Conservation (phyloP, 1,140 invertebrate species). For the Drosophila ogumai region DNA sequence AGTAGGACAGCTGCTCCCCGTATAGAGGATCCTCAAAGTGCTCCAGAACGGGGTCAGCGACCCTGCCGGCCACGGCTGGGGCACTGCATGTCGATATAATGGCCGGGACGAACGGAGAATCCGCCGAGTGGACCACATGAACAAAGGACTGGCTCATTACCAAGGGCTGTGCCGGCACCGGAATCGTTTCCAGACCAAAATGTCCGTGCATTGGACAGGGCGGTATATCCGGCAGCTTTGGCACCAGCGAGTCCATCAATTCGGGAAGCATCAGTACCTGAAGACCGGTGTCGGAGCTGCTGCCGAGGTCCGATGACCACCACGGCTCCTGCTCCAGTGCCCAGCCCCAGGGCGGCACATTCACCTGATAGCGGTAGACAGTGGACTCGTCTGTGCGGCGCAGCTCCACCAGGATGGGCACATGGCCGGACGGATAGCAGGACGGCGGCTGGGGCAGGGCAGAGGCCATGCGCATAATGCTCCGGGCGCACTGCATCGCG, state of each 20-base stretch:
- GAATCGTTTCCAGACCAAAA: neutral
- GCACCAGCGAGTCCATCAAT: neutral
- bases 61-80: neutral
- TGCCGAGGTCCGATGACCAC: neutral
- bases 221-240: neutral
- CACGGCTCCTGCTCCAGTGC: neutral
- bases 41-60: slow-evolving; percentile 7
- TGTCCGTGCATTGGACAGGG: slow-evolving; percentile 42
- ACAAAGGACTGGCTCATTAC: slow-evolving; percentile 42
- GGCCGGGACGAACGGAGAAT: neutral
- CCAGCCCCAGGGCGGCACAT: slow-evolving; percentile 30
- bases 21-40: slow-evolving; percentile 48
- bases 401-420: slow-evolving; percentile 65
- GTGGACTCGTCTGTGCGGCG: slow-evolving; percentile 41
- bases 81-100: slow-evolving; percentile 22
- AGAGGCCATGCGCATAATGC: slow-evolving; percentile 42
- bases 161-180: neutral
- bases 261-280: slow-evolving; percentile 16
- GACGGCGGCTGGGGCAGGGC: slow-evolving; percentile 54
- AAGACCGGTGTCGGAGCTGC: neutral
- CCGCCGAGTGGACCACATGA: slow-evolving; percentile 14
- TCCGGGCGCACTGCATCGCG: slow-evolving; percentile 60
- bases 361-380: slow-evolving; percentile 61
- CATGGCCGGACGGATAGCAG: slow-evolving; percentile 31
- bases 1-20: slow-evolving; percentile 22